Percentiles rank a stretch among this genome's conserved stretches.
These are phyloP conservation scores for Junonia oenone DNA, from an alignment of 2,888 invertebrate genomes.

Conservation along the genomic window DNA sequence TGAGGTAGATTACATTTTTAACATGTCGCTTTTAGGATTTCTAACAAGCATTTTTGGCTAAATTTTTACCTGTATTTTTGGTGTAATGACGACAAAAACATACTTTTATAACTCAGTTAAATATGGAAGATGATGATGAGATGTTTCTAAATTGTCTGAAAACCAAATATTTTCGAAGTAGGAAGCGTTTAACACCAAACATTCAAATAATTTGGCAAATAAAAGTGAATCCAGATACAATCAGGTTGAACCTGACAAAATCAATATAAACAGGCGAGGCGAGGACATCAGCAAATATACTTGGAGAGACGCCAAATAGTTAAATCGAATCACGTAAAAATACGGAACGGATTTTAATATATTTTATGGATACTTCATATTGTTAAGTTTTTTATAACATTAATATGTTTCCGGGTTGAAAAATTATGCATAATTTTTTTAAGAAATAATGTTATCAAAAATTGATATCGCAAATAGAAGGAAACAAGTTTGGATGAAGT, in stretches of 20 bases:
- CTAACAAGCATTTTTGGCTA: no score
- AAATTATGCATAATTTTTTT: not conserved
- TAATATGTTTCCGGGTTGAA: not conserved
- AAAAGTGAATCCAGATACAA: not conserved
- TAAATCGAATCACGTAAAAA: slow-evolving; percentile 1
- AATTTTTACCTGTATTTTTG: no score
- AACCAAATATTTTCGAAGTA: not conserved
- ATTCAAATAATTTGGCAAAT: not conserved
- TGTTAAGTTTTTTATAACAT: not conserved
- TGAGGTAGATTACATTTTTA: no score
- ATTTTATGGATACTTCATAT: not conserved
- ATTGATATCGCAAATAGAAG: no score
- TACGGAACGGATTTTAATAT: not conserved
- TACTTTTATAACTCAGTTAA: no score
- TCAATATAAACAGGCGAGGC: slow-evolving; percentile 14
- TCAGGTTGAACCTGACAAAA: slow-evolving; percentile 1
- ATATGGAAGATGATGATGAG: no score
- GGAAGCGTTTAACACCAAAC: not conserved
- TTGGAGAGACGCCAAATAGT: slow-evolving; percentile 18
- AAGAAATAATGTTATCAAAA: not conserved
- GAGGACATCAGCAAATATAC: slow-evolving; percentile 3
- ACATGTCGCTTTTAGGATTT: no score
- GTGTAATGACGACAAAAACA: no score
- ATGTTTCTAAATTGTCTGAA: no score
- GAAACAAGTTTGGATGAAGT: no score